A percentile compares a stretch with the other conserved stretches of the same genome.
Conservation (phyloP, 2,797 vertebrate genomes). For the Cyclura pinguis region DNA sequence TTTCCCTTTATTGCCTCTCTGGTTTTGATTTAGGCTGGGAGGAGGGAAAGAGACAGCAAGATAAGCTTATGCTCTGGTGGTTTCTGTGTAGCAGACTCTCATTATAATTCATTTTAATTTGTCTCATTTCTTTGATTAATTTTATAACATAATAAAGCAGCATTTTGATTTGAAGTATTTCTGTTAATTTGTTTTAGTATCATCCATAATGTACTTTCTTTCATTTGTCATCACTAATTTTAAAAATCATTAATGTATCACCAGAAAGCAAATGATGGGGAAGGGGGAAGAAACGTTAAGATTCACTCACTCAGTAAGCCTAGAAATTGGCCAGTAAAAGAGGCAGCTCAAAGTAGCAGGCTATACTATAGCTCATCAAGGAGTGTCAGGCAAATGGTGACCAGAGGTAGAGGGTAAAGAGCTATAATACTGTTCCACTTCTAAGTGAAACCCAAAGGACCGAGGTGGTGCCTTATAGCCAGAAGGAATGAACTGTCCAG, state of each 20-base stretch:
- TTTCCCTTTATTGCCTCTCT: constrained; percentile 63
- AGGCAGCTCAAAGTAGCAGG: background rate
- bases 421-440: rapidly evolving
- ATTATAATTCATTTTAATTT: constrained; percentile 74
- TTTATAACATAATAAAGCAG: constrained; percentile 72
- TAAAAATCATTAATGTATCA: constrained; percentile 70
- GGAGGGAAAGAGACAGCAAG: background rate
- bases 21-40: constrained; percentile 58
- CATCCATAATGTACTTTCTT: constrained; percentile 72
- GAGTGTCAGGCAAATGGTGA: background rate
- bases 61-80: constrained; percentile 63
- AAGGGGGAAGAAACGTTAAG: background rate
- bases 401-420: background rate
- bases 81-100: constrained; percentile 67
- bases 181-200: constrained; percentile 75
- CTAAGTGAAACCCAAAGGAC: background rate
- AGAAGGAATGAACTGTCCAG: constrained; percentile 23
- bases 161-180: constrained; percentile 67
- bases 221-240: constrained; percentile 73
- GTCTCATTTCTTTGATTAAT: constrained; percentile 77
- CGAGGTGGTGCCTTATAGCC: background rate
- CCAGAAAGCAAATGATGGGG: constrained; percentile 51
- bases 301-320: constrained; percentile 34
- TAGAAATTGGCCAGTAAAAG: constrained; percentile 25
- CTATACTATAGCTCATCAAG: background rate